Evolutionary conservation across 1,140 invertebrate species (phyloP), one percentile per base, ranked within the genome.

Genomic region (Drosophila elegans): DNA sequence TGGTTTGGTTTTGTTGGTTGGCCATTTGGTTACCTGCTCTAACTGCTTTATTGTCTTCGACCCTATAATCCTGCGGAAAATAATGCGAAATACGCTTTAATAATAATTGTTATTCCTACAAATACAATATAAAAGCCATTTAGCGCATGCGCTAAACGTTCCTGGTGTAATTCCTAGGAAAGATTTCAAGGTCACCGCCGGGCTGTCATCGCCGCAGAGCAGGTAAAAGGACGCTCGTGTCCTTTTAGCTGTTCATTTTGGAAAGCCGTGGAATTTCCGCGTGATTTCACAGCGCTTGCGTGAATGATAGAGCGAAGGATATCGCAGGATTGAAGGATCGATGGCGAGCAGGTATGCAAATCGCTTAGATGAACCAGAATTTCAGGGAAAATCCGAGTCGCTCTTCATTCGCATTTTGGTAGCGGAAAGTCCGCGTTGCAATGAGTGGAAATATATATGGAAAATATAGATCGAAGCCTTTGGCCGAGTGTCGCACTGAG

Each of bases 51-150:
- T 88, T 89, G 84, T 88, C 29, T 32, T 72, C 59, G 62, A 74
- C 53, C 62, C 69, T 89, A 60, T 89, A 89, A 89, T 89, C 84
- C 84, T 84, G 85, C 88, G 80, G 84, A 84, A 86, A 89, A 89
- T 89, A 89, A 89, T 89, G 84, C 80, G 84, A 89, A 89, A 89
- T 89, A 89, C 84, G 80, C 80, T 89, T 89, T 89, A 89, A 89
- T 89, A 88, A 88, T 88, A 84, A 89, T 89, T 89, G 84, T 89
- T 89, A 89, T 89, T 89, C 83, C 80, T 84, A 84, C 84, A 89
- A 76, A 83, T 72, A 78, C 83, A 83, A 83, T 89, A 84, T 89
- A 80, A 89, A 89, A 80, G 80, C 86, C 86, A 90, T 90, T 90
- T 90, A 84, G 81, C 86, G 86, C 81, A 82, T 83, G 76, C 82